Conservation (phyloP, 2,113 vertebrate genomes). For the Montifringilla adamsi region DNA sequence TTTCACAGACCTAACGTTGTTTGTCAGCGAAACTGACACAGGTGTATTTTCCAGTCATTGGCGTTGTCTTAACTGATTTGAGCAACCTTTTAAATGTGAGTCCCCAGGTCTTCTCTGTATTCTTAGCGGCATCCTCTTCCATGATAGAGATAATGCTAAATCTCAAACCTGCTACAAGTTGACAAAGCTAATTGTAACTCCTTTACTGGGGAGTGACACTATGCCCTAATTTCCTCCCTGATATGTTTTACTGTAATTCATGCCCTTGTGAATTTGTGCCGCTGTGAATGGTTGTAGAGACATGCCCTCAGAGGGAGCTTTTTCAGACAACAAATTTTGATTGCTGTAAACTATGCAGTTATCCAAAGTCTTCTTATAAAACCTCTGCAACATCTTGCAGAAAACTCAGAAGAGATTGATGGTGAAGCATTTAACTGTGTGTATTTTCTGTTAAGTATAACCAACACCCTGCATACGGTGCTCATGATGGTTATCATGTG, state of each 20-base stretch:
- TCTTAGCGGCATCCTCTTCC: not conserved
- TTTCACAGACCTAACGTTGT: not conserved
- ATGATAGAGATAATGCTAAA: not conserved
- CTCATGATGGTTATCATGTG: accelerated
- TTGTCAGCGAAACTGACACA: accelerated
- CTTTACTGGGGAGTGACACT: not conserved
- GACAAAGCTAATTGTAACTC: not conserved
- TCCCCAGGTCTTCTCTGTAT: accelerated
- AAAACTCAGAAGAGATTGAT: not conserved
- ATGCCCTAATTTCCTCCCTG: not conserved
- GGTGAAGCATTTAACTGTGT: not conserved
- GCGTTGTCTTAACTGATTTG: not conserved
- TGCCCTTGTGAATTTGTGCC: not conserved
- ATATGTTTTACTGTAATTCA: not conserved
- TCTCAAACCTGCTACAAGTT: not conserved
- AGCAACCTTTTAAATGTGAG: not conserved
- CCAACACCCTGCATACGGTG: not conserved
- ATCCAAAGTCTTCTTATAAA: not conserved
- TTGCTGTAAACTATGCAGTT: not conserved
- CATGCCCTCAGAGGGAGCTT: not conserved
- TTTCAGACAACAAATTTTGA: not conserved
- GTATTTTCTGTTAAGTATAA: not conserved
- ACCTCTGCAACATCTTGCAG: not conserved
- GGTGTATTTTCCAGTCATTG: not conserved
- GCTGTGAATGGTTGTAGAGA: not conserved